Evolutionary conservation across 64 coral and sea anemone species (phyloP), one percentile per base, ranked within the genome.

Genomic region (Catalaphyllia jardinei): DNA sequence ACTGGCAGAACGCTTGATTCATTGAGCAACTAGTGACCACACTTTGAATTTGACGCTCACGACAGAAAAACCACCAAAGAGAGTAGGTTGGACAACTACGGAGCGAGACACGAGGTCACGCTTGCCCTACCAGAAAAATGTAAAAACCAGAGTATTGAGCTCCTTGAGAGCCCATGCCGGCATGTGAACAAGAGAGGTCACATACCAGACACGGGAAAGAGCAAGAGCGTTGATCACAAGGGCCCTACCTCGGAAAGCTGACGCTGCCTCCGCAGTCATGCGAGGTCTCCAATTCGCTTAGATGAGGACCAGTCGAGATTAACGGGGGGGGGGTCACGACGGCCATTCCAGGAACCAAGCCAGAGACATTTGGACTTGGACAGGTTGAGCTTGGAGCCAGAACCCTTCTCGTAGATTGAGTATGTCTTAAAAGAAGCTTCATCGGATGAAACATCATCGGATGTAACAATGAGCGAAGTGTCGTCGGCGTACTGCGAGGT

Each of bases 131-230:
- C 79, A 89, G 1, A 93, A 80, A 50, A 93, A 89, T 0, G 42
- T 0, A 57, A 62, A 76, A 10, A 75, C 17, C 4, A 12, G 0
- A 0, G 72, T 29, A 4, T 7, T 55, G 10, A 46, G 50, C 30
- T 52, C 51, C 3, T 8, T 39, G 4, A 1, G 2, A 9, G 79
- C 72, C 80, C 72, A 73, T 6, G 55, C 15, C 0, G 73, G 92
- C 10, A 89, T 77, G 9, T 62, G 60, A 0, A 86, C 14, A 0
- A 83, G 59, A 0, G 80, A 73, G 3, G 51, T 81, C 0, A 75
- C 46, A 2, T 94, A 85, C 79, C 82, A 94, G 25, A 89, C 38
- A 3, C 74, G 79, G 5, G 76, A 82, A 0, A 94, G 29, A 24
- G 73, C 88, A 0, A 91, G 67, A 0, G 69, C 35, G 22, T 94